These are phyloP conservation scores for Bubo scandiacus DNA, from an alignment of 2,113 vertebrate species.

Conservation along the genomic window DNA sequence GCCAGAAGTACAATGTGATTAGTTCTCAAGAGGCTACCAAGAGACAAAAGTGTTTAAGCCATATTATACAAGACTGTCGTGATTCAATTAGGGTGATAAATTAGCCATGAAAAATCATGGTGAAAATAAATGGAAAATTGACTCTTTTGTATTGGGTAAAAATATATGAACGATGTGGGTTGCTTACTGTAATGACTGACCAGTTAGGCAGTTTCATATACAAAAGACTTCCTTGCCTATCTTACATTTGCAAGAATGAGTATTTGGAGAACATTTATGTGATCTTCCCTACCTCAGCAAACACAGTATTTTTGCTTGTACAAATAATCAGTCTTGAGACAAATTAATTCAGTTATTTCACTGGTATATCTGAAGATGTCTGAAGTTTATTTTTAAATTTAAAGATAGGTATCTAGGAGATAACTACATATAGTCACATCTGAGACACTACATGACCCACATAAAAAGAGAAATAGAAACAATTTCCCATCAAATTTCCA, in stretches of 20 bases:
- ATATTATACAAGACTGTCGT: background rate
- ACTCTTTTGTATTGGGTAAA: background rate
- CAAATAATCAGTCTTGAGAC: background rate
- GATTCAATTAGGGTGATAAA: background rate
- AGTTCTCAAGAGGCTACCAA: background rate
- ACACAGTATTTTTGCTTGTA: background rate
- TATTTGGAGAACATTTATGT: background rate
- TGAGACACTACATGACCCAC: background rate
- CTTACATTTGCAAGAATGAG: background rate
- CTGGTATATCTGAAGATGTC: background rate
- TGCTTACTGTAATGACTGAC: background rate
- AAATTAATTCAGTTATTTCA: background rate
- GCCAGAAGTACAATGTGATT: background rate
- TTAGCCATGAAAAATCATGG: background rate
- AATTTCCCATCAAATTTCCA: background rate
- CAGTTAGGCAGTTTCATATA: background rate
- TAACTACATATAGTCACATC: background rate
- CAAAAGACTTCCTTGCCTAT: background rate
- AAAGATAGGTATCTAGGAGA: background rate
- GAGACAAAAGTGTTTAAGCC: background rate
- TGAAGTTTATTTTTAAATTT: background rate
- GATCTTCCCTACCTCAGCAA: background rate
- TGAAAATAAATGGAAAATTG: background rate
- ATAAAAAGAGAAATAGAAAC: background rate
- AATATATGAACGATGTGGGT: background rate